Evolutionary conservation across 2,888 invertebrate genomes (phyloP), one percentile per base, ranked within the genome.

Genomic region (Tenthredo livida): DNA sequence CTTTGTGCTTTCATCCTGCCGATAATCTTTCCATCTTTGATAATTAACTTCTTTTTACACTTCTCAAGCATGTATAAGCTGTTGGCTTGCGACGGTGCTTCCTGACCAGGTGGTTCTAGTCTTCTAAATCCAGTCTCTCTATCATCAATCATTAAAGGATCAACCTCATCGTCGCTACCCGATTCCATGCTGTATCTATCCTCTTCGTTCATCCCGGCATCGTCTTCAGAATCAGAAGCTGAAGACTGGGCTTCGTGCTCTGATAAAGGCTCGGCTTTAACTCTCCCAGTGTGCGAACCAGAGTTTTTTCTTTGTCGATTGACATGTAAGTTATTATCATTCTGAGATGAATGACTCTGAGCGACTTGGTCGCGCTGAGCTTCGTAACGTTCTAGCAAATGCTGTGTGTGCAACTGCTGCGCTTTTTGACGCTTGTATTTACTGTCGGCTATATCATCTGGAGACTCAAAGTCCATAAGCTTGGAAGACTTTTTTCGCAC

Each of bases 401-500:
- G 93, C 65, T 92, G 91, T 2, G 89, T 90, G 37, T 92, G 91
- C 43, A 91, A 80, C 33, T 88, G 89, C 50, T 90, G 91, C 4
- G 90, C 90, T 73, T 90, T 92, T 93, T 89, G 93, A 65, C 94
- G 93, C 87, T 94, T 94, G 88, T 94, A 95, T 85, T 95, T 94
- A 37, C 95, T 94, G 87, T 97, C 97, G 7, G 91, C 88, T 82
- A 97, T 96, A 90, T 98, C 98, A 92, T 98, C 98, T 0, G 97
- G 97, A 0, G 97, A 97, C 92, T 98, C 97, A 94, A 98, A 99
- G 93, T 98, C 99, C 94, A 98, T 96, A 70, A 99, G 94, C 92
- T 99, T 98, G 0, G 98, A 98, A 25, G 98, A 98, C 93, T 98
- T 99, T 94, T 99, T 99, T 84, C 98, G 94, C 0, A 98, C 98